These are phyloP conservation scores for Laspeyria flexula DNA, from an alignment of 2,888 invertebrate species.

Conservation along the genomic window DNA sequence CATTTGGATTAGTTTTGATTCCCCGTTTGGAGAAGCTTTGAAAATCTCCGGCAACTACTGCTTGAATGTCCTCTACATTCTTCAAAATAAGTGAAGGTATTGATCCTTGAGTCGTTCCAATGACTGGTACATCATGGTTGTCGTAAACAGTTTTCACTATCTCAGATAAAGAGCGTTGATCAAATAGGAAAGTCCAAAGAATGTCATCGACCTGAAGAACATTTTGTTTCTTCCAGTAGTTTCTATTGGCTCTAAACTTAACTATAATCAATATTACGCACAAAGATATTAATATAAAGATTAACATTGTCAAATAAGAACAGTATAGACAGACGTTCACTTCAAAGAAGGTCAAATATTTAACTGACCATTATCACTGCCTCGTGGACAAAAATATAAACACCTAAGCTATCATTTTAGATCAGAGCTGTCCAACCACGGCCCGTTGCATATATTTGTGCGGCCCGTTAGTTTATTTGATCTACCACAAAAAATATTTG, in stretches of 20 bases:
- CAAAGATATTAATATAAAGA: constrained; percentile 3
- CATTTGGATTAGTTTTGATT: constrained; percentile 53
- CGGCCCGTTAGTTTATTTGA: no score
- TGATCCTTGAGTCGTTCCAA: constrained; percentile 56
- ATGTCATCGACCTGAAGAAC: constrained; percentile 51
- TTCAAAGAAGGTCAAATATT: background rate
- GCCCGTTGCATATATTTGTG: no score
- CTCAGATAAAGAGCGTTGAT: constrained; percentile 60
- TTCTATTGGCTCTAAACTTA: constrained; percentile 19
- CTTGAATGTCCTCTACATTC: constrained; percentile 60
- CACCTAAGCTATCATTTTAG: no score
- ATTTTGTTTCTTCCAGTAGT: constrained; percentile 66
- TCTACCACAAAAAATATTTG: no score
- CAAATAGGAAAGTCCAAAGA: constrained; percentile 53
- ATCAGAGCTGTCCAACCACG: no score
- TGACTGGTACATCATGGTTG: constrained; percentile 44
- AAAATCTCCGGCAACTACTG: constrained; percentile 61
- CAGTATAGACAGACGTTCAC: no score
- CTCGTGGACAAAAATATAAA: no score
- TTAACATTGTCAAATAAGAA: constrained; percentile 15
- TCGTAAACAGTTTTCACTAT: constrained; percentile 61
- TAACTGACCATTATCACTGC: constrained; percentile 1
- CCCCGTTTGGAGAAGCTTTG: constrained; percentile 65
- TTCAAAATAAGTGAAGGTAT: constrained; percentile 58
- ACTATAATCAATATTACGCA: constrained; percentile 5